Evolutionary conservation across 92 coral and sea anemone genomes (phyloP), one percentile per base, ranked within the genome.

Genomic region (Porites cylindrica): DNA sequence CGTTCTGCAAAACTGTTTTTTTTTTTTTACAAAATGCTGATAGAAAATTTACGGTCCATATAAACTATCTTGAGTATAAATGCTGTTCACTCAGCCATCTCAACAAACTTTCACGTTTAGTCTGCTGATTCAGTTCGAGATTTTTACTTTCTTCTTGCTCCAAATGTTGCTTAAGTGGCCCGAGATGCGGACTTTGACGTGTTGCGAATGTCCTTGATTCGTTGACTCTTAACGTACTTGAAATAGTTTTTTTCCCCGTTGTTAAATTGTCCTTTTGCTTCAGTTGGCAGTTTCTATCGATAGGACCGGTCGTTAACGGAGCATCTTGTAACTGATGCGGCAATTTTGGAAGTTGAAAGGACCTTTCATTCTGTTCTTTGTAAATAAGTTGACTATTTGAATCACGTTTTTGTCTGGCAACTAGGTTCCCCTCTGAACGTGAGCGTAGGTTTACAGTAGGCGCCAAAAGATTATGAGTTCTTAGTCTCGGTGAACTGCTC

Each of bases 41-140:
- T 38, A 38, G 47, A 38, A 38, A 38, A 38, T 38, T 38, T 38
- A 38, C 47, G 6, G 6, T 38, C 47, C 47, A 38, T 38, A 38
- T 38, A 38, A 38, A 38, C 47, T 38, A 38, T 38, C 47, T 58
- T n/a, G n/a, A 17, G n/a, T 66, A 38, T 17, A 29, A 11, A 3
- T 70, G 58, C 69, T 82, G 86, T 8, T 82, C 74, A 16, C 72
- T 73, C 7, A 83, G 32, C 87, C 87, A 83, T 10, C 21, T 65
- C 3, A 73, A 20, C 65, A 83, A 62, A 64, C 16, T 64, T 1
- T 83, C 81, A 4, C 64, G 62, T 74, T 83, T 83, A 52, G 8
- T 19, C 18, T 83, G 61, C 2, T 17, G 52, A 38, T 38, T 38
- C 47, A 38, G 47, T 8, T 19, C 51, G 0, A 8, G 26, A 51